Evolutionary conservation across 2,113 vertebrate species (phyloP), one percentile per base, ranked within the genome.

Genomic region (Pristiophorus japonicus): DNA sequence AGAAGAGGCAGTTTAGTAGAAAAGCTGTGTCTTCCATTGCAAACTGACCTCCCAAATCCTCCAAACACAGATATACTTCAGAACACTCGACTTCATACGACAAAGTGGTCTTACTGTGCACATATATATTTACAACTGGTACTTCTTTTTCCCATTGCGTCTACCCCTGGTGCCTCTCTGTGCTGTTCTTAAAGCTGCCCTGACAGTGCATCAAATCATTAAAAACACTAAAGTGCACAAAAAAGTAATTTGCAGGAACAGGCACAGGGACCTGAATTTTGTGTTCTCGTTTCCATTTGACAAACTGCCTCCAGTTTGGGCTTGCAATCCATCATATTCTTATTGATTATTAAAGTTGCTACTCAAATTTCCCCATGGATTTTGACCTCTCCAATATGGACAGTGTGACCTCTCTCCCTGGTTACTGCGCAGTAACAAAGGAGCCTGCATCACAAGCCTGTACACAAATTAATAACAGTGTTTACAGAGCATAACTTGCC

Each of bases 311-410:
- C 88, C 88, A 10, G 30, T n/a, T 16, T n/a, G 5, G 55, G 34
- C 62, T 91, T 91, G 88, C 14, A 91, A 63, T 91, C 27, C 55
- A 91, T 62, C 88, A 91, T 62, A 62, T 91, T n/a, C 30, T 59
- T 91, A 91, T 63, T 91, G 88, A 91, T 91, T 91, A 91, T 62
- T 62, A 91, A 91, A 63, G 59, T n/a, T 91, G 55, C 55, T 63
- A 63, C 55, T 63, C 59, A 91, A 38, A 63, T n/a, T 63, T 91
- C 55, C 88, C 88, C n/a, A n/a, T 91, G 88, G 88, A 91, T 91
- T 63, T 63, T 91, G 55, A 91, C 55, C 88, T 8, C 14, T 91
- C 16, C 5, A 63, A 63, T 63, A 63, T 38, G n/a, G 59, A 91
- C 55, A 91, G 16, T 63, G 88, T 38, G 87, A 62, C 30, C 59